Evolutionary conservation across 2,113 vertebrate genomes (phyloP), one percentile per base, ranked within the genome.

Genomic region (Amphilophus citrinellus): DNA sequence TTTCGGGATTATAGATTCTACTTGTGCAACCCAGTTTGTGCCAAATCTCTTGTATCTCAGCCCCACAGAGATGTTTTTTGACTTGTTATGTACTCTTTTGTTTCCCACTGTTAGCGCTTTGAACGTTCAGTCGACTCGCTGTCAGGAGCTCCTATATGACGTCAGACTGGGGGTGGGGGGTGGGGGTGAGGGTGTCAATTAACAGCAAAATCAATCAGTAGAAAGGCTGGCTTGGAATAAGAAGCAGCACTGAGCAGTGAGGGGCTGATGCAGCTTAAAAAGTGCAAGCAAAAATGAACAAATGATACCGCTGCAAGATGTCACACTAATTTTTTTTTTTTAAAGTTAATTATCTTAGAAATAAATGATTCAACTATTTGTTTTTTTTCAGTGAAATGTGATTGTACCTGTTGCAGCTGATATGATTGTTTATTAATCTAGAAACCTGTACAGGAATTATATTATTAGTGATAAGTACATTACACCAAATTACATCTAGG

Each of bases 151-250:
- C 63, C 20, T 20, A 39, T 58, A 13, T 88, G 84, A 88, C 62
- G 50, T 88, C 66, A 50, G 24, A 24, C 10, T 4, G 5, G 2
- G 66, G 66, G 20, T 10, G 2, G 66, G 66, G 20, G 65, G 63
- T 9, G 0, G 4, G n/a, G 30, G 61, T 4, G 60, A 2, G 5
- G 20, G 8, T 14, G 15, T 30, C 80, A 89, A 89, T 90, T 89
- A 90, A 87, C 42, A 63, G 58, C 44, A 59, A 57, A 86, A 86
- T 93, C 76, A 83, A 91, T 91, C 86, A 87, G 82, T 50, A 15
- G 35, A 71, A 56, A 83, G 57, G 32, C 77, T 61, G 60, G 30
- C 2, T 68, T 39, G 32, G 71, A 83, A 84, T 77, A 56, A 85
- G 56, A 77, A 59, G 68, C 79, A 75, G 63, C 61, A 35, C 44